Conservation (phyloP, 2,888 invertebrate genomes). For the Agrochola lychnidis region DNA sequence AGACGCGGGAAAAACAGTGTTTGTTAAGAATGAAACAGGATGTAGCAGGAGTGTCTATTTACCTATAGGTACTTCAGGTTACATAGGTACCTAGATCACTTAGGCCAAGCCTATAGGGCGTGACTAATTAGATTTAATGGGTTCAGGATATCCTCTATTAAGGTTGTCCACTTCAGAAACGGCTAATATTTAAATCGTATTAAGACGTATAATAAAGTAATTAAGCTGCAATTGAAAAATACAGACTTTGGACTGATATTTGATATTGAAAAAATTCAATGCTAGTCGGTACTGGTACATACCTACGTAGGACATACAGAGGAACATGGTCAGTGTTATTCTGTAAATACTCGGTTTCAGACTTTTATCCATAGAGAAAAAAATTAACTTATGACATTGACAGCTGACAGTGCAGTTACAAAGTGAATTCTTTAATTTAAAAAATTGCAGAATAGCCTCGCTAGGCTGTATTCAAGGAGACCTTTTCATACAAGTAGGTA, state of each 20-base stretch:
- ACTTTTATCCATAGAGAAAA: not conserved
- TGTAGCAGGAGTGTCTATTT: conserved; percentile 24
- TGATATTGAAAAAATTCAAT: not conserved
- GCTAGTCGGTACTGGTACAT: not conserved
- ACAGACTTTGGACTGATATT: not conserved
- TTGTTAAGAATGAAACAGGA: conserved; percentile 33
- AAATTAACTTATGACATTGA: not conserved
- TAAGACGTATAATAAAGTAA: not conserved
- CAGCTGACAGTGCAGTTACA: not conserved
- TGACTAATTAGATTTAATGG: conserved; percentile 33
- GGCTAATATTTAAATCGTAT: not conserved
- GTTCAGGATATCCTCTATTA: conserved; percentile 23
- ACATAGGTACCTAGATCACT: not conserved
- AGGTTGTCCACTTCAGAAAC: not conserved
- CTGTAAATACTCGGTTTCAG: not conserved
- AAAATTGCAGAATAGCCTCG: not conserved
- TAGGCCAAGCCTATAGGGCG: conserved; percentile 11
- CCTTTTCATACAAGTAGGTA: not conserved
- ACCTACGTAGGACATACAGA: not conserved
- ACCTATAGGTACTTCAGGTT: not conserved
- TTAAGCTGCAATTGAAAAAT: not conserved
- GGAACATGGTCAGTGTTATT: not conserved
- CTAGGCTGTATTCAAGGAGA: not conserved
- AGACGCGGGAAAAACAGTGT: conserved; percentile 22
- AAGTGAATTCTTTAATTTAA: not conserved